Evolutionary conservation across 2,888 invertebrate species (phyloP).

Genomic region (Amblyjoppa fuscipennis): DNA sequence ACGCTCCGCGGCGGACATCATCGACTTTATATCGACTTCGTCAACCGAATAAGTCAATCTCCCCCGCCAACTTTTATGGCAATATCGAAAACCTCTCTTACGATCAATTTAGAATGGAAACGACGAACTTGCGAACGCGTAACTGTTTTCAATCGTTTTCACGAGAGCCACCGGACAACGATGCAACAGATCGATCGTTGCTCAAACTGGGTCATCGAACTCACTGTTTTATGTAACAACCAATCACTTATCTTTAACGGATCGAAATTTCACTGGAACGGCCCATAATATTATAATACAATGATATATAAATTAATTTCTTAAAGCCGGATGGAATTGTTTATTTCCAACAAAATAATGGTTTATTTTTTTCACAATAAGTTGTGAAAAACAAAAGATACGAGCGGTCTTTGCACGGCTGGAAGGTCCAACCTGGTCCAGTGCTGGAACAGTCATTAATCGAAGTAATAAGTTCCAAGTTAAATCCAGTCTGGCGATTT

Average conservation of each 20-base stretch:
- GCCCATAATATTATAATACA: background rate
- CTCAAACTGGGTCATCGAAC: constrained; percentile 55
- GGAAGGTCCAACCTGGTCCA: too few relatives aligned
- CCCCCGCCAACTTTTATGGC: background rate
- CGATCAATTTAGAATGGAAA: constrained; percentile 19
- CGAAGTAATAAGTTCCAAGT: background rate
- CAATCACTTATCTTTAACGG: background rate
- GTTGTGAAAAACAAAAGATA: background rate
- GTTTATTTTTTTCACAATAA: background rate
- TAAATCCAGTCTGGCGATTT: background rate
- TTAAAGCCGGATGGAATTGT: background rate
- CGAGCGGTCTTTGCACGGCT: too few relatives aligned
- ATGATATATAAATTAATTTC: background rate
- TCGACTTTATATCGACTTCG: constrained; percentile 82
- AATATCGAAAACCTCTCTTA: background rate
- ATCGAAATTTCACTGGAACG: background rate
- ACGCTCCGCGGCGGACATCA: constrained; percentile 70
- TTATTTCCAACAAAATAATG: background rate
- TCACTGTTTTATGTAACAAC: constrained; percentile 69
- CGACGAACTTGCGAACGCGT: constrained; percentile 62
- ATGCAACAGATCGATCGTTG: constrained; percentile 71
- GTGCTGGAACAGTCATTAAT: background rate
- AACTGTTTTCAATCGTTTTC: constrained; percentile 45
- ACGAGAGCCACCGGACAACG: constrained; percentile 49
- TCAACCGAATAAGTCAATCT: constrained; percentile 57